Conservation (phyloP, 2,888 invertebrate species). For the Callyntrura guangdongensis region DNA sequence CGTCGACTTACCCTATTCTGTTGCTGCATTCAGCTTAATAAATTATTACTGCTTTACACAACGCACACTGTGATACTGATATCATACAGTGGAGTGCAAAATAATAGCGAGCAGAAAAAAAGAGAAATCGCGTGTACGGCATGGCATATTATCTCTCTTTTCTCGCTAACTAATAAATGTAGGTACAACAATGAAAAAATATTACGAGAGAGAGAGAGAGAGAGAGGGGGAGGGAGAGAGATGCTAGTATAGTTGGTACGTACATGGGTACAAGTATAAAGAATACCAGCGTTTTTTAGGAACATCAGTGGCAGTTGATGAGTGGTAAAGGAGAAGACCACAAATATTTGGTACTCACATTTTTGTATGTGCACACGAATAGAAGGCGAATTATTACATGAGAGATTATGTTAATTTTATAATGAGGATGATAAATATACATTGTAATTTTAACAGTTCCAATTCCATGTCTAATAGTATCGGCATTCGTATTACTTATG, state of each 20-base stretch:
- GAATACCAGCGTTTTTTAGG: not conserved
- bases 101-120: slow-evolving; percentile 16
- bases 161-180: no score
- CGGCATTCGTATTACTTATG: no score
- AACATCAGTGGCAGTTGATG: slow-evolving; percentile 17
- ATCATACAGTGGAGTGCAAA: not conserved
- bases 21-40: not conserved
- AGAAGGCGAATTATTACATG: no score
- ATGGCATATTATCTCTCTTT: not conserved
- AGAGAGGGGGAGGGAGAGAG: slow-evolving; percentile 1
- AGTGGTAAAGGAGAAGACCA: not conserved
- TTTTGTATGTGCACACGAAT: no score
- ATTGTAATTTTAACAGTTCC: no score
- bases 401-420: no score
- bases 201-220: not conserved
- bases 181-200: not conserved
- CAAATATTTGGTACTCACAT: no score
- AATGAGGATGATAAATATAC: no score
- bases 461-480: no score
- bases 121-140: slow-evolving; percentile 33
- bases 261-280: not conserved
- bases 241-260: no score
- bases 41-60: not conserved
- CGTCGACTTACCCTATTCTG: not conserved
- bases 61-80: not conserved